Conservation (phyloP, 2,888 invertebrate species). For the Antheraea assamensis region DNA sequence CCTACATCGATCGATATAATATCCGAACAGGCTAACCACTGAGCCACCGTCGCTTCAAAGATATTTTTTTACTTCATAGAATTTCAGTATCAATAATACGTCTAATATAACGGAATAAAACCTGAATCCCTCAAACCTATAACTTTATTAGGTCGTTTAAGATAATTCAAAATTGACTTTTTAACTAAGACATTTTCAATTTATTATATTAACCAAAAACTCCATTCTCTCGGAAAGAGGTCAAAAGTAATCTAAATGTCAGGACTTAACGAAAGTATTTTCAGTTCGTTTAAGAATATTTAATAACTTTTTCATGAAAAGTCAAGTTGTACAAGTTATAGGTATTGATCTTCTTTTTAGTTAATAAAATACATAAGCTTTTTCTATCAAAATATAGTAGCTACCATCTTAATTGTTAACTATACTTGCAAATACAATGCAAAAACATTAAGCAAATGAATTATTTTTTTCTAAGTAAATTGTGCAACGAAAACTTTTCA, state of each 20-base stretch:
- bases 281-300: conserved; percentile 8
- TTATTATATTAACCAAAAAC: conserved; percentile 9
- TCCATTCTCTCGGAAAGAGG: background rate
- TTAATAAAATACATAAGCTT: background rate
- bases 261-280: conserved; percentile 6
- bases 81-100: background rate
- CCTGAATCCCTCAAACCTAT: background rate
- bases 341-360: background rate
- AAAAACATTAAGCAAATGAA: background rate
- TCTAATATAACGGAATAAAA: background rate
- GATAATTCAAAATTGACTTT: conserved; percentile 7
- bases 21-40: too few relatives aligned
- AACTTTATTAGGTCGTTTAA: conserved; percentile 5
- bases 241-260: conserved; percentile 13
- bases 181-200: conserved; percentile 13
- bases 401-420: too few relatives aligned
- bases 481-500: background rate
- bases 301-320: conserved; percentile 10
- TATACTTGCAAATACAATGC: background rate
- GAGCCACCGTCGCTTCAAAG: background rate
- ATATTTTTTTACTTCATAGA: background rate
- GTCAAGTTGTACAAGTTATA: background rate
- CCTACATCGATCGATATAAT: too few relatives aligned
- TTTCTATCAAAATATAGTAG: too few relatives aligned
- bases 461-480: background rate